Percentiles rank a stretch among this genome's conserved stretches.
Conservation (phyloP, 35 echinoderm and acorn worm genomes). For the Lytechinus variegatus region DNA sequence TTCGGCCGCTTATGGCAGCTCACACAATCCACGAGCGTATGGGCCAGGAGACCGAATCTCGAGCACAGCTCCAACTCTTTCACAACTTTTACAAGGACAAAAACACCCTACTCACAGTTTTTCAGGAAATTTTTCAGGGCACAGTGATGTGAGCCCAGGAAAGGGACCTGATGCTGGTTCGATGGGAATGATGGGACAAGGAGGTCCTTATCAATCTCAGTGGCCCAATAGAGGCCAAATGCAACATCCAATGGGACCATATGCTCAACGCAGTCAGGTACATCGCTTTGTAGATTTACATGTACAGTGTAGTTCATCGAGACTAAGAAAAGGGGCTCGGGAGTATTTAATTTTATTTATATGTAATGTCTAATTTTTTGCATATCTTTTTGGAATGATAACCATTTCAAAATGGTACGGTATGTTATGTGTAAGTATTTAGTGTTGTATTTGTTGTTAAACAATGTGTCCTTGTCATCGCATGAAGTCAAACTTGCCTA, state of each 20-base stretch:
- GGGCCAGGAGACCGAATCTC: constrained; percentile 76
- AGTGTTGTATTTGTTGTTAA: too few species aligned
- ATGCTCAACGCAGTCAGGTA: constrained; percentile 47
- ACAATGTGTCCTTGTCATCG: too few species aligned
- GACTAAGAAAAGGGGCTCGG: neutral
- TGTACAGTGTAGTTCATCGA: neutral
- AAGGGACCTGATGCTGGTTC: constrained; percentile 66
- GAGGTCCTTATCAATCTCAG: constrained; percentile 4
- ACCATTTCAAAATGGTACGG: too few species aligned
- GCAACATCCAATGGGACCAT: constrained; percentile 36
- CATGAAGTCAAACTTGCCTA: too few species aligned
- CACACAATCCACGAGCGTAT: constrained; percentile 63
- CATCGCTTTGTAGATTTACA: neutral
- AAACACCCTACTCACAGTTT: constrained; percentile 76
- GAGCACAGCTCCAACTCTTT: constrained; percentile 97
- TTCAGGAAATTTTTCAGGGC: constrained; percentile 71
- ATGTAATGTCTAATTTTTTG: too few species aligned
- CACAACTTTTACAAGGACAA: constrained; percentile 99
- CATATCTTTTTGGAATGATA: too few species aligned
- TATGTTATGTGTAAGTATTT: too few species aligned
- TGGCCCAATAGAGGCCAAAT: constrained; percentile 14
- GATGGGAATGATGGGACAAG: constrained; percentile 54
- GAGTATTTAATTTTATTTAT: too few species aligned
- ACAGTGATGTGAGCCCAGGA: constrained; percentile 68
- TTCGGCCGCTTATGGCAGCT: neutral